These are phyloP conservation scores for Oscheius sp. DNA, from an alignment of 2,888 invertebrate species.

Conservation along the genomic window DNA sequence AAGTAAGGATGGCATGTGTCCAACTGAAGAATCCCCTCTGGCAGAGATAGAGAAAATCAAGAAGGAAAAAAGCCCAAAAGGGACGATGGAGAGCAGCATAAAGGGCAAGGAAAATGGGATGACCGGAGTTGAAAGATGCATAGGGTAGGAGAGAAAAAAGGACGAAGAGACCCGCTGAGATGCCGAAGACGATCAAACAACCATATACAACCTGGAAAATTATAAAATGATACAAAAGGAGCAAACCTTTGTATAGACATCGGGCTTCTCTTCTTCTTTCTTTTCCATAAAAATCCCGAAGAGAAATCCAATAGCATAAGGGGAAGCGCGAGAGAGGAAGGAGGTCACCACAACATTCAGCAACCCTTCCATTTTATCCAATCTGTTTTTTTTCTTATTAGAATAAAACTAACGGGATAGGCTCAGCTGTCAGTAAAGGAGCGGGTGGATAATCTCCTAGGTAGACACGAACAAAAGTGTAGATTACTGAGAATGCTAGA, in stretches of 20 bases:
- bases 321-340: constrained; percentile 33
- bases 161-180: constrained; percentile 34
- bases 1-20: constrained; percentile 55
- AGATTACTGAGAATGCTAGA: constrained; percentile 16
- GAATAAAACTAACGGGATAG: constrained; percentile 36
- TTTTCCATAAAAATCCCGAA: constrained; percentile 48
- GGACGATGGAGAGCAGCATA: constrained; percentile 63
- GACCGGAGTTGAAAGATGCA: constrained; percentile 23
- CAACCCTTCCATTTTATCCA: constrained; percentile 32
- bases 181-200: constrained; percentile 31
- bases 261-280: background rate
- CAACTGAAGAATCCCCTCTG: constrained; percentile 49
- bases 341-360: constrained; percentile 42
- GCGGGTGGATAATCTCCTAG: constrained; percentile 48
- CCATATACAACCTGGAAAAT: constrained; percentile 33
- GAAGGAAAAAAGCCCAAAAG: constrained; percentile 57
- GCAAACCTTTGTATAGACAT: background rate
- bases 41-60: constrained; percentile 54
- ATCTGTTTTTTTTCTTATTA: constrained; percentile 22
- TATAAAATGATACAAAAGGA: background rate
- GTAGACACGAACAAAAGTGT: constrained; percentile 40
- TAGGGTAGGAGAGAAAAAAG: constrained; percentile 41
- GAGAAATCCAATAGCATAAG: constrained; percentile 52
- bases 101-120: constrained; percentile 39
- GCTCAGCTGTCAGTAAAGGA: constrained; percentile 55